These are phyloP conservation scores for Lampris incognitus DNA, from an alignment of 2,113 vertebrate genomes.

Conservation along the genomic window DNA sequence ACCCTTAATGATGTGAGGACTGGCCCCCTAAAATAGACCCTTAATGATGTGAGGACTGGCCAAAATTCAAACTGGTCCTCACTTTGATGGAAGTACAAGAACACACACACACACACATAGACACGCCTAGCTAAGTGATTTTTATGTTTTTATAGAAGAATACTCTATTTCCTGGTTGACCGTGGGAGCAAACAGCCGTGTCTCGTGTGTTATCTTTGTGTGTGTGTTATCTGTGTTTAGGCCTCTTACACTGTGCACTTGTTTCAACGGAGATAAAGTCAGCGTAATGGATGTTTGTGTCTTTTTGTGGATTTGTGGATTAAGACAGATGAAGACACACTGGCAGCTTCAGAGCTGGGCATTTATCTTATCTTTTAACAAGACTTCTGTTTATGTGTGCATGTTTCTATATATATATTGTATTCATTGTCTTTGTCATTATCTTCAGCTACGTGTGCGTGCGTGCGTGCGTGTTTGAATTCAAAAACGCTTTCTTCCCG, in stretches of 20 bases:
- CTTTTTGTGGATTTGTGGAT: neutral
- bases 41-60: no score
- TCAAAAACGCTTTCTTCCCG: slow-evolving; percentile 3
- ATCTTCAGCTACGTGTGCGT: neutral
- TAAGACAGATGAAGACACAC: slow-evolving; percentile 2
- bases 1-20: no score
- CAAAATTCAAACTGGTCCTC: no score
- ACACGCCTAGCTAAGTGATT: neutral
- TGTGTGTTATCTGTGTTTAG: slow-evolving; percentile 19
- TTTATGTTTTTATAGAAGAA: neutral
- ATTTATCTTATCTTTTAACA: neutral
- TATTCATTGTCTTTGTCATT: neutral
- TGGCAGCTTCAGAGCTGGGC: neutral
- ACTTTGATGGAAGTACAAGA: no score
- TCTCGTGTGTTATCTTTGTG: slow-evolving; percentile 43
- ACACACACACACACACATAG: no score
- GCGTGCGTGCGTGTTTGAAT: slow-evolving; percentile 1
- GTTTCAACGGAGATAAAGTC: slow-evolving; percentile 42
- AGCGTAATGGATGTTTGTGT: slow-evolving; percentile 16
- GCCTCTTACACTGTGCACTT: slow-evolving; percentile 21
- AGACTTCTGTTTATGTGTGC: neutral
- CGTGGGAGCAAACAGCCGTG: slow-evolving; percentile 41
- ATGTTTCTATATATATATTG: neutral
- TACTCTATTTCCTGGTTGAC: slow-evolving; percentile 1
- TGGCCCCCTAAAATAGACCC: no score